Evolutionary conservation across 2,888 invertebrate genomes (phyloP), one percentile per base, ranked within the genome.

Genomic region (Bombylius discolor): DNA sequence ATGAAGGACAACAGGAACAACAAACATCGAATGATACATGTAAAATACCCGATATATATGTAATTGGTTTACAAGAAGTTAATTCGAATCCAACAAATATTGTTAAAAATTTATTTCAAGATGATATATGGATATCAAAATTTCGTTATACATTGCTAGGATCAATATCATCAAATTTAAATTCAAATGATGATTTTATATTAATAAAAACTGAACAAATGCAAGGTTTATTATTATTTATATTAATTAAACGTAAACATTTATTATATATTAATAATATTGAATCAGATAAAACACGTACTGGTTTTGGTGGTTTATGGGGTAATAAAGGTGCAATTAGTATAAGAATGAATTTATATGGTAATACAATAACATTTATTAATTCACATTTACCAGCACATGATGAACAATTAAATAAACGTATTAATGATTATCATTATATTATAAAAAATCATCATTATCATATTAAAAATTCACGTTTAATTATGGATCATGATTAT

Each of bases 261-360:
- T 74, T 96, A 5, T 77, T 83, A n/a, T 85, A 87, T 74, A 73
- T 95, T 49, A 79, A 89, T 60, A 86, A 89, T 66, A 82, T 96
- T 55, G 92, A 95, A 70, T 83, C 88, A 4, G 86, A 89, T 67
- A 89, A 87, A 64, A 94, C 94, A 0, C 84, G 87, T 65, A 93
- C 95, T 55, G 96, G 96, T 4, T 79, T 95, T 59, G 87, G 87
- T 36, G 96, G 95, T 56, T 83, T 91, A 76, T 95, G 94, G 95
- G 97, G 96, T 36, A 96, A 95, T 75, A 97, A 97, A 78, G 96
- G 96, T 31, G 95, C 90, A 5, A 89, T 94, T 3, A 91, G 89
- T 68, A 78, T 94, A 54, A 79, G 96, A 57, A 81, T 96, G 67
- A 88, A 86, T 65, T 79, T 93, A 42, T 90, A 91, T 68, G 95